A percentile compares a stretch with the other conserved stretches of the same genome.
These are phyloP conservation scores for Hypomesus transpacificus DNA, from an alignment of 2,113 vertebrate species.

Conservation along the genomic window DNA sequence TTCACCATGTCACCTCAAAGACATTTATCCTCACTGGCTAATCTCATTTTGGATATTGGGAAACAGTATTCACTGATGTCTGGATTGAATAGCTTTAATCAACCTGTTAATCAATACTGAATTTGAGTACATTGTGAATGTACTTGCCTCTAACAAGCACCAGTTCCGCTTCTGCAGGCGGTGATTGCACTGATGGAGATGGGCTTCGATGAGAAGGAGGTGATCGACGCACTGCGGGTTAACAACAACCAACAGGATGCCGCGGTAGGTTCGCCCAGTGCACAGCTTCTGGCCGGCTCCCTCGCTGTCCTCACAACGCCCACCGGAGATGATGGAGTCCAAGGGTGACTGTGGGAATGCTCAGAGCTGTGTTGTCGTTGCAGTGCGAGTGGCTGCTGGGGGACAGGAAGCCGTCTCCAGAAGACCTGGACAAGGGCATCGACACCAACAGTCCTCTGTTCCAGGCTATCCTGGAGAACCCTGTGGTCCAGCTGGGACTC, in stretches of 20 bases:
- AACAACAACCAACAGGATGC: constrained; percentile 97
- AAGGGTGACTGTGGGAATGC: too few relatives aligned
- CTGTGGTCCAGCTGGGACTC: constrained; percentile 92
- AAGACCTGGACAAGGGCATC: constrained; percentile 93
- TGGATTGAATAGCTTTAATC: background rate
- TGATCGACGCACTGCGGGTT: constrained; percentile 89
- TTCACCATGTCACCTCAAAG: too few relatives aligned
- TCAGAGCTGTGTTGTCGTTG: constrained; percentile 15
- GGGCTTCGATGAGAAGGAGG: constrained; percentile 97
- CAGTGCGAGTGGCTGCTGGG: constrained; percentile 98
- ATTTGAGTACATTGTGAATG: too few relatives aligned
- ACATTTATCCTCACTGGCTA: too few relatives aligned
- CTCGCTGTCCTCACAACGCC: too few relatives aligned
- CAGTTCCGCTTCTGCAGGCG: constrained; percentile 67
- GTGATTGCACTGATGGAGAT: constrained; percentile 97
- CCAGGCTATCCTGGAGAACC: constrained; percentile 97
- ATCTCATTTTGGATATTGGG: too few relatives aligned
- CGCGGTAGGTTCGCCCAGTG: constrained; percentile 77
- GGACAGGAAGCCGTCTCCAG: constrained; percentile 92
- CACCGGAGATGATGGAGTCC: too few relatives aligned
- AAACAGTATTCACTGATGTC: background rate
- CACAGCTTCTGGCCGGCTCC: background rate
- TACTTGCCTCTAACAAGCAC: background rate
- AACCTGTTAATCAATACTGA: too few relatives aligned
- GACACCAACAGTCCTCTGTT: constrained; percentile 92